Base-by-base conservation (phyloP, 2,888 invertebrate genomes). In the Chrysodeixis includens region DNA sequence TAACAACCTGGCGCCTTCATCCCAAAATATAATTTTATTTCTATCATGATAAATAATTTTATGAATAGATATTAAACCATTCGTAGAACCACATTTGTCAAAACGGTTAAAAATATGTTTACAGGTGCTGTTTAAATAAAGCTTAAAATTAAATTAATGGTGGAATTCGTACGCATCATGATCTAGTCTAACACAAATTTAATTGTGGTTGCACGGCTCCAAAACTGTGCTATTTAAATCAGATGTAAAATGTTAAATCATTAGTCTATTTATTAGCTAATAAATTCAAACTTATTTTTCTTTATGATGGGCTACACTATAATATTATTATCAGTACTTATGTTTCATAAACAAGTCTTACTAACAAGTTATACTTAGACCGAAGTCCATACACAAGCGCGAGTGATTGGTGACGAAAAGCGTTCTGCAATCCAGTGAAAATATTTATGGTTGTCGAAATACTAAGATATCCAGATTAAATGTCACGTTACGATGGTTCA, bases 111-210 rank as follows among this genome's bases (percentile, higher is more conserved):
- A 49, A 49, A 49, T 49, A 20, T 20, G 20, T 49, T 49, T 20
- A 49, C 20, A 18, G 20, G 20, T 16, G 16, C 9, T 18, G 18
- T 46, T 46, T 18, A 18, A 16, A 51, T 22, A 26, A 22, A 20
- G 22, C 22, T 51, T 51, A 22, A 51, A 20, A 51, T 22, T 22
- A 9, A 72, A 76, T 73, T 67, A 77, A 57, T 73, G 55, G 10
- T 18, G 7, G 18, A 6, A 20, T 66, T 73, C 67, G 78, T 66
- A 66, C 72, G 74, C 68, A 77, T 61, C 74, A 44, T 67, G 77
- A 61, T 66, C 52, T 52, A 56, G 61, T 73, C 61, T 73, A 56
- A 77, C 55, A 61, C 55, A 46, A 54, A 77, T 58, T 72, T 66
- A 56, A 77, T 66, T 55, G 68, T n/a, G 49, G 60, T 77, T 73